phyloP scores from a whole-genome alignment of 2,113 vertebrate genomes.

The Mesoclemmys tuberculata region DNA sequence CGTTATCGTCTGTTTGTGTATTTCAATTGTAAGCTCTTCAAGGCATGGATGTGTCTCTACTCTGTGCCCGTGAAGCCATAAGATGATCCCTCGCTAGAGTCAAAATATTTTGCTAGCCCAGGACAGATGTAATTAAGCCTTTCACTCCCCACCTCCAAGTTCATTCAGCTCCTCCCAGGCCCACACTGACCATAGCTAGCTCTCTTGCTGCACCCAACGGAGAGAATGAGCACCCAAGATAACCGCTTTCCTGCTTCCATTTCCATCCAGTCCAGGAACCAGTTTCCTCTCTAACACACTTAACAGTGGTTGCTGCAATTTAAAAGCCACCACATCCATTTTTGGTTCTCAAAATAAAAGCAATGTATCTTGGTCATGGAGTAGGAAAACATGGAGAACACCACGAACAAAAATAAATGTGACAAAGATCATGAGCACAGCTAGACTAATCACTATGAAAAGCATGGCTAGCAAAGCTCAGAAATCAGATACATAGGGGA shows the following conservation, averaged over 20 bases:
- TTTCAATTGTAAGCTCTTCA: neutral
- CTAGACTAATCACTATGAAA: neutral
- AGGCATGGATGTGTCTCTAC: constrained; percentile 22
- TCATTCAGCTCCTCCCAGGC: neutral
- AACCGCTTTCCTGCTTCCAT: neutral
- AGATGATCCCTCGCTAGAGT: neutral
- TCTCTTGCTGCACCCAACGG: neutral
- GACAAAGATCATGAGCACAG: neutral
- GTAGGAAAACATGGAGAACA: neutral
- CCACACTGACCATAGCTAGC: neutral
- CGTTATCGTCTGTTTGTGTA: neutral
- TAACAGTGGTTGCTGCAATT: neutral
- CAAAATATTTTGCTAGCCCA: neutral
- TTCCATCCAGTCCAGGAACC: neutral
- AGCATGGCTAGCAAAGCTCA: neutral
- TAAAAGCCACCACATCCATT: neutral
- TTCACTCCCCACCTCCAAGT: neutral
- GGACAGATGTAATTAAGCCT: neutral
- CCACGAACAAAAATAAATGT: neutral
- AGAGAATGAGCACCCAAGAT: neutral
- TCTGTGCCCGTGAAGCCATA: neutral
- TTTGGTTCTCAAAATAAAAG: neutral
- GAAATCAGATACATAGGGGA: neutral
- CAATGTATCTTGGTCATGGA: neutral
- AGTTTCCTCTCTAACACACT: neutral